These are phyloP conservation scores for Caiman crocodilus DNA, from an alignment of 2,797 vertebrate genomes.

Conservation along the genomic window DNA sequence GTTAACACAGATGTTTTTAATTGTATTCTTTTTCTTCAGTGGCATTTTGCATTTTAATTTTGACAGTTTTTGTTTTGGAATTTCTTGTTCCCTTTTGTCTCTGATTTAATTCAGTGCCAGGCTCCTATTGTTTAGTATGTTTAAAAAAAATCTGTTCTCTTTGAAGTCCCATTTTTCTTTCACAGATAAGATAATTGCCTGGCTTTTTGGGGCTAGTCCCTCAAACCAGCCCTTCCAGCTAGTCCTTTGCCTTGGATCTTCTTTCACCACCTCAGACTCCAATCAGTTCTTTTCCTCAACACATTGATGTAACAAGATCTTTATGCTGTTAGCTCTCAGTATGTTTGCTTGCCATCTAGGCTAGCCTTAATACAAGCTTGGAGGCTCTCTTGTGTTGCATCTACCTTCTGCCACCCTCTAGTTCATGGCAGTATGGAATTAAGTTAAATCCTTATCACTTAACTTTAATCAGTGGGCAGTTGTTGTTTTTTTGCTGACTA, in stretches of 20 bases:
- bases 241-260: not conserved
- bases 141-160: not conserved
- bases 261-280: not conserved
- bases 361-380: not conserved
- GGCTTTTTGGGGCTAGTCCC: not conserved
- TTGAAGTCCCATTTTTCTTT: not conserved
- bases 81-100: accelerated
- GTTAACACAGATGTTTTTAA: not conserved
- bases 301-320: too few species aligned
- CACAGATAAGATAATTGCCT: not conserved
- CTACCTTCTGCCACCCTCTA: not conserved
- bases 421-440: not conserved
- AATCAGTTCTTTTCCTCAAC: not conserved
- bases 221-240: not conserved
- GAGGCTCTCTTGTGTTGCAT: not conserved
- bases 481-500: too few species aligned
- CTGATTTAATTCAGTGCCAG: not conserved
- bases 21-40: not conserved
- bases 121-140: not conserved
- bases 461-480: not conserved
- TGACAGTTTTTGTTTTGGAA: not conserved
- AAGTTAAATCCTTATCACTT: not conserved
- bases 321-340: not conserved
- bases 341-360: not conserved
- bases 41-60: not conserved